These are phyloP conservation scores for Isurus oxyrinchus DNA, from an alignment of 2,113 vertebrate genomes.

Conservation along the genomic window DNA sequence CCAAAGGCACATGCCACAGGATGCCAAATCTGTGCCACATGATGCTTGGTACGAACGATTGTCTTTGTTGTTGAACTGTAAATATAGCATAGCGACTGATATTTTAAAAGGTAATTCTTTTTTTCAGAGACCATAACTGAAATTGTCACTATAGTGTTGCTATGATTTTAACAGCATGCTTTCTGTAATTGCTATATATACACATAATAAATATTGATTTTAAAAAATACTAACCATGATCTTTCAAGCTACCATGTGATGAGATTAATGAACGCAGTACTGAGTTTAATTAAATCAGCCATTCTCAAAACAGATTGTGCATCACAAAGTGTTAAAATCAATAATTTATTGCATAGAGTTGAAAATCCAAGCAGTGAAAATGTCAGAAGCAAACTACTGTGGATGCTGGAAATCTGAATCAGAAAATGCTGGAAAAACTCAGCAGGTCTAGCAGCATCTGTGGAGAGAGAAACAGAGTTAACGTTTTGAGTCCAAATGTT, in stretches of 20 bases:
- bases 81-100: not conserved
- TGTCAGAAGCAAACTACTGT: too few species aligned
- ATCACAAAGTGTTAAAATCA: not conserved
- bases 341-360: not conserved
- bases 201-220: not conserved
- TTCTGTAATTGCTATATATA: not conserved
- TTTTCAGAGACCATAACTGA: not conserved
- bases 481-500: too few species aligned
- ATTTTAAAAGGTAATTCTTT: not conserved
- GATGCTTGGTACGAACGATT: not conserved
- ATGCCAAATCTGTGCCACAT: not conserved
- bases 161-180: not conserved
- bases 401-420: too few species aligned
- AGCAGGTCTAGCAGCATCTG: too few species aligned
- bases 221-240: not conserved
- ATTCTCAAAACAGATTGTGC: not conserved
- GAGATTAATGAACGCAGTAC: not conserved
- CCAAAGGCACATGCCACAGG: not conserved
- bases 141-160: conserved; percentile 34
- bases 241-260: not conserved
- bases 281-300: conserved; percentile 2
- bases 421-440: too few species aligned
- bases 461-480: too few species aligned
- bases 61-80: not conserved
- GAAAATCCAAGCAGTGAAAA: not conserved